phyloP scores from a whole-genome alignment of 2,888 invertebrate species.

The Noctua fimbriata region DNA sequence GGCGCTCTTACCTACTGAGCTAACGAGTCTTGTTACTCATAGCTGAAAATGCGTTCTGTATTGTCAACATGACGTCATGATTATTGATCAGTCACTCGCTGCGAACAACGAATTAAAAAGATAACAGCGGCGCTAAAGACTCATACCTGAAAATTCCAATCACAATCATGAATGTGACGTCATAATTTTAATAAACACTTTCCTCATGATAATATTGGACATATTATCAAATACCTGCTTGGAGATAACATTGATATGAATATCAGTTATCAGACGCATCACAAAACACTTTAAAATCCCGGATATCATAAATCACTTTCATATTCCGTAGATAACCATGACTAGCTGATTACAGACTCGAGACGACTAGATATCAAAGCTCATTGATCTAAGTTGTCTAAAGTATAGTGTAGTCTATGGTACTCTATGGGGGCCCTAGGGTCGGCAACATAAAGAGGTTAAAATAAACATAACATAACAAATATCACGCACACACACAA shows the following conservation, averaged over 20 bases:
- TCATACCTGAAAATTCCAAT: fast-evolving
- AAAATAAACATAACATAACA: neutral
- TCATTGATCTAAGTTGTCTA: conserved; percentile 46
- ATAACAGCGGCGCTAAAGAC: too few species aligned
- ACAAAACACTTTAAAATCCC: neutral
- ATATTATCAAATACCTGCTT: neutral
- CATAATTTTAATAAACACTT: neutral
- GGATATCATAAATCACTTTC: conserved; percentile 36
- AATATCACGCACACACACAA: neutral
- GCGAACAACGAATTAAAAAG: too few species aligned
- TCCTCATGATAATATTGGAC: neutral
- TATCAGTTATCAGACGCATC: too few species aligned
- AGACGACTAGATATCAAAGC: conserved; percentile 23
- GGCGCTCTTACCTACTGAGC: conserved; percentile 34
- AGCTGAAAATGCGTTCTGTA: neutral
- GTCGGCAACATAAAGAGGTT: conserved; percentile 12
- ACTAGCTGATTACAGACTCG: conserved; percentile 46
- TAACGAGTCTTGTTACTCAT: conserved; percentile 18
- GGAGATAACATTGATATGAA: neutral
- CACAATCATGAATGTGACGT: conserved; percentile 1
- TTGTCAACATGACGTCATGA: conserved; percentile 2
- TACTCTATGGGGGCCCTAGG: conserved; percentile 19
- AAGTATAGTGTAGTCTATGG: conserved; percentile 35
- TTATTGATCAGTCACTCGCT: neutral
- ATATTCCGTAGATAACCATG: conserved; percentile 25